Conservation (phyloP, 2,888 invertebrate genomes). For the Endotricha flammealis region DNA sequence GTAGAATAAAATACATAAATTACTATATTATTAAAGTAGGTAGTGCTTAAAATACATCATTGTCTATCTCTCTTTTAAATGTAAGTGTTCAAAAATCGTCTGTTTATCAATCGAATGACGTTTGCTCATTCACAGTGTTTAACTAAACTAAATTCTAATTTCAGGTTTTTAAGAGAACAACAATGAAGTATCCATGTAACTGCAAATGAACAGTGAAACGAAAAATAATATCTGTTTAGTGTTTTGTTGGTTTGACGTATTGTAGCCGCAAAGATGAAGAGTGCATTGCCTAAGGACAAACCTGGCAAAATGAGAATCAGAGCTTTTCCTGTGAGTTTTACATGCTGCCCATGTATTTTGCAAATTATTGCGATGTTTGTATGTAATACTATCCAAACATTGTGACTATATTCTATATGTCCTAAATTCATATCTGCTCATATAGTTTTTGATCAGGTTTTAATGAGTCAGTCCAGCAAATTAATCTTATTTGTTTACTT, state of each 20-base stretch:
- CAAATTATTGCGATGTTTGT: too few species aligned
- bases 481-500: too few species aligned
- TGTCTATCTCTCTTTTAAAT: conserved; percentile 7
- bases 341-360: too few species aligned
- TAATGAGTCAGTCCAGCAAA: too few species aligned
- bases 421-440: too few species aligned
- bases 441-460: too few species aligned
- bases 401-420: too few species aligned
- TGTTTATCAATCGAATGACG: conserved; percentile 18
- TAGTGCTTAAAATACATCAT: conserved; percentile 4
- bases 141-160: conserved; percentile 40
- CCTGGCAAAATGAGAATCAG: conserved; percentile 97
- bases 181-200: conserved; percentile 61
- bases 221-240: conserved; percentile 40
- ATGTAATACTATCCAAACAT: too few species aligned
- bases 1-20: background rate
- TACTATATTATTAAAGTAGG: conserved; percentile 3
- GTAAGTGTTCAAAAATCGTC: conserved; percentile 12
- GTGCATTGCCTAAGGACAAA: conserved; percentile 91
- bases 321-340: conserved; percentile 94
- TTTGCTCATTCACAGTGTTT: conserved; percentile 18
- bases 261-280: conserved; percentile 81
- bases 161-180: conserved; percentile 63
- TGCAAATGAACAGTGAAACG: conserved; percentile 59
- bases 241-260: conserved; percentile 48